Evolutionary conservation across 1,140 invertebrate genomes (phyloP), one percentile per base, ranked within the genome.

Genomic region (Listronotus oregonensis): DNA sequence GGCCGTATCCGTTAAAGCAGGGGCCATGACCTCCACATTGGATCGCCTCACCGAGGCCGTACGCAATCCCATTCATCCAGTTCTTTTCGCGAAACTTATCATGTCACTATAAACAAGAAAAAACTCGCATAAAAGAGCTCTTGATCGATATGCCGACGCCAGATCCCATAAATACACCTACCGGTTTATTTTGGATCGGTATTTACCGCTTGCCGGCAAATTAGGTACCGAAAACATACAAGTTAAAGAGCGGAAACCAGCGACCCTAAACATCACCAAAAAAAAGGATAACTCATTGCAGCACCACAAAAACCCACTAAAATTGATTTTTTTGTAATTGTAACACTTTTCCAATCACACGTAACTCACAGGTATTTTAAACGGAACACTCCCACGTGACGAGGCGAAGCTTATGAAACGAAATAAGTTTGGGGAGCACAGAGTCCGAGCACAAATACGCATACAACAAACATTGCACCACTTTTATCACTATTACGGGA

Each of bases 11-110:
- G 86, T 88, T 81, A 88, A 81, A 82, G 87, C 87, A 81, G 87
- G 87, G 81, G 87, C 87, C 87, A 89, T 89, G 82, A 85, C 86
- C 85, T 82, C 83, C 82, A 81, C 84, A 80, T 83, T 79, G 82
- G 83, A 81, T 80, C 82, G 83, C 83, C 83, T 79, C 80, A 80
- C 80, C 76, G 79, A 80, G 78, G 78, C 79, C 66, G 78, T 79
- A 76, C 82, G 83, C 80, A 84, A 80, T 84, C 83, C 83, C 84
- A 85, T 85, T 85, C 83, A 83, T 84, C 81, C 81, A 83, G 82
- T 77, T 77, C 76, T 80, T 67, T 56, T 47, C 55, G 37, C 58
- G 40, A 51, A 65, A 57, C 66, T 43, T 57, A 55, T 67, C 69
- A 74, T 66, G 58, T 64, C 63, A 57, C 17, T 67, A 64, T 55